These are phyloP conservation scores for Alcedo quadribrachys DNA, from an alignment of 2,797 vertebrate genomes.

Conservation along the genomic window DNA sequence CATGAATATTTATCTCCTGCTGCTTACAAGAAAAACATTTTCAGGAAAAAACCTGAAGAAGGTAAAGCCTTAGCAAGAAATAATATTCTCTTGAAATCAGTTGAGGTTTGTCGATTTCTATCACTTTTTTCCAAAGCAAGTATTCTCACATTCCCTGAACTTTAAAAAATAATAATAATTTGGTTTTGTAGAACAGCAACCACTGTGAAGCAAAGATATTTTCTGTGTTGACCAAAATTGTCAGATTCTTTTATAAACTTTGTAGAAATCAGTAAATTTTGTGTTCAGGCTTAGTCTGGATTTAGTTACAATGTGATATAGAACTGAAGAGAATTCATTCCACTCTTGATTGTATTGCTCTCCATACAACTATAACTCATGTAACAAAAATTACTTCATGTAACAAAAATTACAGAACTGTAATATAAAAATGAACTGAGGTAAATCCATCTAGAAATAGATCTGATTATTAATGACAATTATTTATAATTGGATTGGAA, in stretches of 20 bases:
- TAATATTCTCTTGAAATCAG: neutral
- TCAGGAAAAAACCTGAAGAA: neutral
- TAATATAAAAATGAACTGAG: neutral
- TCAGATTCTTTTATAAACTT: neutral
- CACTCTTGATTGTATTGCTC: neutral
- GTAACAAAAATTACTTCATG: neutral
- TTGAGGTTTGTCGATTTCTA: neutral
- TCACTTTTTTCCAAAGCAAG: neutral
- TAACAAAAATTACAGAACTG: neutral
- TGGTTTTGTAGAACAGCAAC: neutral
- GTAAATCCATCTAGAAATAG: neutral
- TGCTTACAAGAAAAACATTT: conserved; percentile 6
- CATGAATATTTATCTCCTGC: conserved; percentile 17
- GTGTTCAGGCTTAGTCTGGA: neutral
- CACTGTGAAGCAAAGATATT: neutral
- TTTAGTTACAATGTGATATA: neutral
- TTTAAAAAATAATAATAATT: neutral
- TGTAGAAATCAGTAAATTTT: neutral
- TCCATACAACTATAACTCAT: neutral
- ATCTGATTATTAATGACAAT: neutral
- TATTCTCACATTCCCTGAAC: neutral
- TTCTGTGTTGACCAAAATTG: neutral
- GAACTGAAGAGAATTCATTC: neutral
- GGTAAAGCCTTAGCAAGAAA: neutral
- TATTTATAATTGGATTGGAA: neutral